Evolutionary conservation across 2,888 invertebrate species (phyloP).

Genomic region (Glaucopsyche alexis): DNA sequence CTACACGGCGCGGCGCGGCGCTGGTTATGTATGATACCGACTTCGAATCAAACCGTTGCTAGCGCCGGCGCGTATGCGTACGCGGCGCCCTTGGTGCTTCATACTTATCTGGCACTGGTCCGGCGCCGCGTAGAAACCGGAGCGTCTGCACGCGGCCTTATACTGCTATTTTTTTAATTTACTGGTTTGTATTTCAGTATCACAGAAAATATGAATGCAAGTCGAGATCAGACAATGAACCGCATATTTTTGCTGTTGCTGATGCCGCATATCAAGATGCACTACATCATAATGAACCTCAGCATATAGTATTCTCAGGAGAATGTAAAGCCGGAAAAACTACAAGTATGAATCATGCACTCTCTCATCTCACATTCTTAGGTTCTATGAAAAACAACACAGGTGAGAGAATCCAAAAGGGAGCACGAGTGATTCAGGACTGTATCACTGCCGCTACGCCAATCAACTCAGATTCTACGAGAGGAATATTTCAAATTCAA

Average conservation of each 20-base stretch:
- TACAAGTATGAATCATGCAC: slow-evolving; percentile 87
- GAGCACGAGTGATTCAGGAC: slow-evolving; percentile 85
- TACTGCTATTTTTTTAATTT: slow-evolving; percentile 2
- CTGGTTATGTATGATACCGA: too few species aligned
- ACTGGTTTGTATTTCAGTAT: slow-evolving; percentile 76
- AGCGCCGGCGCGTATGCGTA: too few species aligned
- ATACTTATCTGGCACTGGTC: too few species aligned
- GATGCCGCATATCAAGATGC: slow-evolving; percentile 95
- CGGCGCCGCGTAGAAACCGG: too few species aligned
- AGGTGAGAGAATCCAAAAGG: slow-evolving; percentile 83
- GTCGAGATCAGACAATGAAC: slow-evolving; percentile 92
- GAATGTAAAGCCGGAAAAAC: slow-evolving; percentile 96
- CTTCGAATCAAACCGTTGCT: too few species aligned
- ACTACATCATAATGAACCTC: slow-evolving; percentile 91
- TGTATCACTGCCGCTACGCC: slow-evolving; percentile 93
- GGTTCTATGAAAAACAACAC: slow-evolving; percentile 86
- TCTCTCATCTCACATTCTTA: slow-evolving; percentile 89
- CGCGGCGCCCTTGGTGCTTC: too few species aligned
- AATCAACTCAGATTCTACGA: slow-evolving; percentile 90
- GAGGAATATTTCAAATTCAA: slow-evolving; percentile 89
- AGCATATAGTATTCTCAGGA: slow-evolving; percentile 93
- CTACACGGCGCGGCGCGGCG: too few species aligned
- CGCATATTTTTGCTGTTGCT: slow-evolving; percentile 93
- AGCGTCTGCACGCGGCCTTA: too few species aligned
- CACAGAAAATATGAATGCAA: slow-evolving; percentile 90